Base-by-base conservation (phyloP, 2,113 vertebrate species). In the Columba janthina region DNA sequence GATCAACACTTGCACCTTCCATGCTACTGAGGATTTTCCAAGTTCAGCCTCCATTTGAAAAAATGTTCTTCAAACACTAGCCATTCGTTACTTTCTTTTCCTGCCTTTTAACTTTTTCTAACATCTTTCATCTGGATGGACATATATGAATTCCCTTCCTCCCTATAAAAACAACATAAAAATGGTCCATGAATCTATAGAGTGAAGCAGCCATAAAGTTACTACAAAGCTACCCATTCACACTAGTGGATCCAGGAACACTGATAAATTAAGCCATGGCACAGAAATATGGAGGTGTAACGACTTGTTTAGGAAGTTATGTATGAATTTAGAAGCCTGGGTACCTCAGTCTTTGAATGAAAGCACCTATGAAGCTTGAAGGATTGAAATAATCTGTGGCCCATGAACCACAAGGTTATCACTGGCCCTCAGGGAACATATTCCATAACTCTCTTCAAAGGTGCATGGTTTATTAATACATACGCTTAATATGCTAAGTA, bases 391-490 rank as follows among this genome's bases (percentile, higher is more conserved):
- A 70, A 92, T 83, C 89, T 64, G 83, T 0, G 1, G 69, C 86
- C 46, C 79, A 60, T 66, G 83, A 93, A 94, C 60, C 67, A 86
- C 76, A 89, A 90, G 76, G 93, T 91, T 88, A 93, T 93, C 81
- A 17, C 57, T 10, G 48, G 46, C 88, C 90, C 85, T 83, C 53
- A 38, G 85, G 75, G 90, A 90, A 88, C 75, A 88, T 72, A 84
- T 53, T 92, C 48, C 40, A n/a, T 65, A 93, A 86, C 69, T 88
- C 82, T 88, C 77, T 94, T 81, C 79, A 92, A 92, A 96, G 61
- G 25, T 81, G 61, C 50, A 94, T 74, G 65, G 72, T 86, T 96
- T 94, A 88, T 95, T 95, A 95, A 95, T 80, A 93, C 12, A 56
- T 28, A 86, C 44, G 86, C 75, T 80, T 88, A 93, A 95, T 88